These are phyloP conservation scores for Lottia gigantea DNA, from an alignment of 2,888 invertebrate genomes.

Conservation along the genomic window DNA sequence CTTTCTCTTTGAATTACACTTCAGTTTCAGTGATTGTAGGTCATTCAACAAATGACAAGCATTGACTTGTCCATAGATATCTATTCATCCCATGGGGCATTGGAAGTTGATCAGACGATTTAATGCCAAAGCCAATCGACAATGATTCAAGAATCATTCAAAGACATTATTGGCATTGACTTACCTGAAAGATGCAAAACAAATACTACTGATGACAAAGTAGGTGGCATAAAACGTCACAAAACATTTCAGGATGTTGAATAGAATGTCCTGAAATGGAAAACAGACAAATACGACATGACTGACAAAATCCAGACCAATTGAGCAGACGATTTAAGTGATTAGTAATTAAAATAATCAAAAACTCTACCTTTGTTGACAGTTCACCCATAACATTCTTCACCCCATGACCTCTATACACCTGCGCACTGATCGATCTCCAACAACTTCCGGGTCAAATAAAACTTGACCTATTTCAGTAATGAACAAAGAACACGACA, in stretches of 20 bases:
- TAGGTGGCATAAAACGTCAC: slow-evolving; percentile 37
- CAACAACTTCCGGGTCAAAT: not conserved
- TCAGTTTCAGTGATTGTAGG: too few species aligned
- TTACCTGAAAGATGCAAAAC: slow-evolving; percentile 43
- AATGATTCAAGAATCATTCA: too few species aligned
- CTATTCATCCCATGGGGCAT: too few species aligned
- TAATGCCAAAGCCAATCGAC: too few species aligned
- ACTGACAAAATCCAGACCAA: too few species aligned
- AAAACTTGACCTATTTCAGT: not conserved
- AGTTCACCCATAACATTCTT: slow-evolving; percentile 20
- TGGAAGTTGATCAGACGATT: too few species aligned
- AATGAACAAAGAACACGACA: not conserved
- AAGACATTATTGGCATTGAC: not conserved
- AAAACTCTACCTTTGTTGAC: slow-evolving; percentile 18
- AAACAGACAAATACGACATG: not conserved
- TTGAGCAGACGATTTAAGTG: slow-evolving; percentile 6
- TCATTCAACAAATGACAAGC: too few species aligned
- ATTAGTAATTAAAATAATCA: not conserved
- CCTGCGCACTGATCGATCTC: not conserved
- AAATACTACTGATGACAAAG: slow-evolving; percentile 36
- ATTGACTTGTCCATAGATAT: too few species aligned
- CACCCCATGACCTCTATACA: not conserved
- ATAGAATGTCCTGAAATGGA: slow-evolving; percentile 28
- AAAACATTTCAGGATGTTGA: slow-evolving; percentile 35
- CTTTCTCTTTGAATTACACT: too few species aligned